A percentile compares a stretch with the other conserved stretches of the same genome.
Evolutionary conservation across 2,113 vertebrate species (phyloP).

Genomic region (Pipra filicauda): DNA sequence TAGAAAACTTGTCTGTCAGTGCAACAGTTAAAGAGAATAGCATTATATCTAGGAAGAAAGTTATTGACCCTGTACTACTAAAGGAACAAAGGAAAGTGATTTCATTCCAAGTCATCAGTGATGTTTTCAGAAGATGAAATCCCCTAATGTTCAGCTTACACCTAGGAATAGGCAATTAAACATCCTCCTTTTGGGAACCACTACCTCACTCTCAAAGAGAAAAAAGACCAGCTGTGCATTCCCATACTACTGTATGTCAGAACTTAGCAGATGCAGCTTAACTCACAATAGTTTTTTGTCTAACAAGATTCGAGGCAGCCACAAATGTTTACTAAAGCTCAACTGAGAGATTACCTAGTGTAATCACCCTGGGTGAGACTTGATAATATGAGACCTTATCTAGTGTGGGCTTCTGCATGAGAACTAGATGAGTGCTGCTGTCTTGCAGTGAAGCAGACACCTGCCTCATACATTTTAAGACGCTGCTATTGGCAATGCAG

Average conservation of each 20-base stretch:
- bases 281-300: background rate
- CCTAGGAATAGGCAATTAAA: background rate
- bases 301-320: background rate
- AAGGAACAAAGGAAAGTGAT: background rate
- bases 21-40: background rate
- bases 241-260: background rate
- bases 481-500: background rate
- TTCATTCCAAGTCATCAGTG: background rate
- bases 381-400: background rate
- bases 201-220: background rate
- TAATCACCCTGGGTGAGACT: background rate
- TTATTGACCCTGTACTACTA: background rate
- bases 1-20: background rate
- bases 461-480: background rate
- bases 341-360: background rate
- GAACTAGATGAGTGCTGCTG: background rate
- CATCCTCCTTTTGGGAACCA: background rate
- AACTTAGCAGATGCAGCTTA: background rate
- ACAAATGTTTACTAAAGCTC: background rate
- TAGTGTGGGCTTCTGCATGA: background rate
- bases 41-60: background rate
- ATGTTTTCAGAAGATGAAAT: background rate
- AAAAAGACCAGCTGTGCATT: background rate
- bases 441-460: background rate
- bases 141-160: background rate